phyloP scores from a whole-genome alignment of 2,113 vertebrate species.

The Pomatorhinus ruficollis region DNA sequence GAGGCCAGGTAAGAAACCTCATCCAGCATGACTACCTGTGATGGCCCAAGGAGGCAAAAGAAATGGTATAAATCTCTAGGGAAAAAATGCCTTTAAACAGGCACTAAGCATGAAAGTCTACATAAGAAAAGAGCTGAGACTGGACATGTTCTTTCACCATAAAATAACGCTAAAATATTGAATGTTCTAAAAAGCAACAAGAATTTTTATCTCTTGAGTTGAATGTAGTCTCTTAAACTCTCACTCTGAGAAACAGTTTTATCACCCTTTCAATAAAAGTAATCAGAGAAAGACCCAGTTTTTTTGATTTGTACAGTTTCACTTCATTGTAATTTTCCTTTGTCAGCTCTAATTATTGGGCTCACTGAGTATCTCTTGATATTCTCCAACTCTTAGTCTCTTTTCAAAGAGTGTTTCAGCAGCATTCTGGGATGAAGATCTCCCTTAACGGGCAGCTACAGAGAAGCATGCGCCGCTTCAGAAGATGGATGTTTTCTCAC shows the following conservation, averaged over 20 bases:
- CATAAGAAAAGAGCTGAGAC: background rate
- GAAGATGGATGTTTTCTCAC: background rate
- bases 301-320: background rate
- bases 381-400: background rate
- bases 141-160: background rate
- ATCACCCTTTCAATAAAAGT: background rate
- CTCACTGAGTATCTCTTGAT: background rate
- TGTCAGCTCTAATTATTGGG: background rate
- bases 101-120: background rate
- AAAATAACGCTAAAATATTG: conserved; percentile 31
- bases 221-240: background rate
- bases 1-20: background rate
- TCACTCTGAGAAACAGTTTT: background rate
- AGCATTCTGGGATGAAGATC: background rate
- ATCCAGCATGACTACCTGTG: background rate
- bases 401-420: background rate
- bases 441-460: background rate
- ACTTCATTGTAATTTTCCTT: background rate
- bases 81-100: background rate
- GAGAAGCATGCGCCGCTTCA: background rate
- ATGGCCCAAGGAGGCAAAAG: background rate
- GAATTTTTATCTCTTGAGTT: conserved; percentile 29
- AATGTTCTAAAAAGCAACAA: conserved; percentile 13
- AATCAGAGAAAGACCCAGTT: background rate
- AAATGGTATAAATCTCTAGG: background rate